These are phyloP conservation scores for Trimorus sp. DNA, from an alignment of 2,888 invertebrate species.

Conservation along the genomic window DNA sequence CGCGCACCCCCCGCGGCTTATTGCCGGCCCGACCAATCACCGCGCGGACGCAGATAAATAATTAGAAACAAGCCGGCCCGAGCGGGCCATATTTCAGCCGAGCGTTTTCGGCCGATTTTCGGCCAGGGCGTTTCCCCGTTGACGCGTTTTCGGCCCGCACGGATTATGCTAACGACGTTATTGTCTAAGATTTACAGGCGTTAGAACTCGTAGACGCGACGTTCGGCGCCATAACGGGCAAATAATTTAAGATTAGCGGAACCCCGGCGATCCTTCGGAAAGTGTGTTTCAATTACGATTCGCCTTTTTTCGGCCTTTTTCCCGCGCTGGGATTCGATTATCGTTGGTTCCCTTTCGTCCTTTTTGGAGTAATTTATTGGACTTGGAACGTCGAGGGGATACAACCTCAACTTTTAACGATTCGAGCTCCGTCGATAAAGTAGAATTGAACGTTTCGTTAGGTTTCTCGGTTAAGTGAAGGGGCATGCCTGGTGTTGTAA, in stretches of 20 bases:
- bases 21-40: conserved; percentile 12
- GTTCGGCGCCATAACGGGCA: conserved; percentile 30
- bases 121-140: conserved; percentile 50
- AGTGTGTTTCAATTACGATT: conserved; percentile 23
- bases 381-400: too few species aligned
- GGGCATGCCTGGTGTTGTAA: too few species aligned
- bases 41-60: conserved; percentile 28
- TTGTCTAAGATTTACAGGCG: conserved; percentile 52
- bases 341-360: too few species aligned
- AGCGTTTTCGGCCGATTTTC: conserved; percentile 40
- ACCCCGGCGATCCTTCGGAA: conserved; percentile 21
- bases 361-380: too few species aligned
- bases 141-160: neutral
- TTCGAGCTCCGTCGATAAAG: too few species aligned
- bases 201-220: conserved; percentile 48
- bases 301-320: neutral
- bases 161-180: conserved; percentile 62
- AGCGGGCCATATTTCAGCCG: conserved; percentile 40
- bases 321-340: neutral
- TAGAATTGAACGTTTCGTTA: too few species aligned
- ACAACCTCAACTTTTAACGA: too few species aligned
- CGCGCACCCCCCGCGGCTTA: neutral
- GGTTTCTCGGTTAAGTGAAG: too few species aligned
- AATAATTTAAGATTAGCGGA: conserved; percentile 56
- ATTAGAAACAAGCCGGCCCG: conserved; percentile 31